Base-by-base conservation (phyloP, 2,888 invertebrate genomes). In the Dilophus febrilis region DNA sequence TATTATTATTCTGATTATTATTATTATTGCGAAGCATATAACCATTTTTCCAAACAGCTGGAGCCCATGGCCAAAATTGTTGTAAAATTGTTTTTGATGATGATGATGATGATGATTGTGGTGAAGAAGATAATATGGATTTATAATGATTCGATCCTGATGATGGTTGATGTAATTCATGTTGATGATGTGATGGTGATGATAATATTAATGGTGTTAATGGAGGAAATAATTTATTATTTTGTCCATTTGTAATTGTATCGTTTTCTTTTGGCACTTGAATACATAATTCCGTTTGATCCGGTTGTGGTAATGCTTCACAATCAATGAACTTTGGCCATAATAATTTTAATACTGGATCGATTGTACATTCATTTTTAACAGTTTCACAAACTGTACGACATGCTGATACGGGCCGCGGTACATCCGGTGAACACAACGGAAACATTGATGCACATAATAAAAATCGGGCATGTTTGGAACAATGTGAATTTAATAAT, bases 371-470 rank as follows among this genome's bases (percentile, higher is more conserved):
- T 53, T 82, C 82, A 3, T 62, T 65, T 46, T 70, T 69, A 6
- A 82, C 82, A 50, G 77, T 74, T 53, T 84, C 77, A 61, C 91
- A 91, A 48, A 91, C 77, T 18, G 81, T 78, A 44, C 83, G 71
- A 63, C 91, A 91, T 10, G 86, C 81, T 43, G 83, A 82, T 45
- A 91, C 84, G 31, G 85, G 79, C 50, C 80, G 80, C 19, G 80
- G 75, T 46, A 85, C 81, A 59, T 86, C 79, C 53, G 83, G 82
- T 26, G 87, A 85, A 63, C 91, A 92, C 59, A 92, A 79, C 29
- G 91, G 91, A 10, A 85, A 83, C 61, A 85, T 85, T 39, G 90
- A 79, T 13, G 88, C 84, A 65, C 91, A 92, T 44, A 92, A 72
- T 55, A 91, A 79, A 61, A 91, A 83, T 48, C 82, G 73, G 32